Evolutionary conservation across 2,888 invertebrate species (phyloP), one percentile per base, ranked within the genome.

Genomic region (Uloborus plumipes): DNA sequence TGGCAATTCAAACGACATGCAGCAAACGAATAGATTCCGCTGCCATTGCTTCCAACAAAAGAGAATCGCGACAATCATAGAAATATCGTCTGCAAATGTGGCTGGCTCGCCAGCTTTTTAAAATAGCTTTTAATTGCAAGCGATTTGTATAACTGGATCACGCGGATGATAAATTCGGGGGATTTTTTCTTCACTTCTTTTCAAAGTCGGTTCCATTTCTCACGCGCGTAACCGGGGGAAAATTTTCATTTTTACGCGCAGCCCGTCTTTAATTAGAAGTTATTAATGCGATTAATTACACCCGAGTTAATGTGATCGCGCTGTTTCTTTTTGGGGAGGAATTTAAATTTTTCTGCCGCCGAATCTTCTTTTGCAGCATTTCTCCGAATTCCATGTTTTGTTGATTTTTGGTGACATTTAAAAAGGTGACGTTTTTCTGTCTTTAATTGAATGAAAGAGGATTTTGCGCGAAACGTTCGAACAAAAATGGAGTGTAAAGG

Each of bases 261-360:
- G 61, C 80, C 70, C 80, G 74, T 69, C 80, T 81, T 81, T 81
- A 81, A 81, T 81, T 81, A 81, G 80, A 81, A 81, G 80, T 81
- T 81, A 81, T 81, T 81, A 81, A 81, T 81, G 74, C 80, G 80
- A 81, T 81, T 81, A 81, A 81, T 81, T 81, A 81, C 74, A 70
- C 64, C 39, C 74, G 70, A 81, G 74, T 81, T 81, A 81, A 81
- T 74, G 69, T 70, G 74, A 74, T 81, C 80, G 80, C 80, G 65
- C 39, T 70, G 80, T 51, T 81, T 70, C 74, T 81, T 81, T 73
- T 71, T 53, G 61, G 20, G 4, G 47, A 69, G 31, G 53, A 62
- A 71, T 73, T 80, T 80, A 69, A n/a, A 51, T 79, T 58, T 79
- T 67, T 80, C 47, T 66, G 4, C 31, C 50, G 18, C 26, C 31